Evolutionary conservation across 1,140 invertebrate species (phyloP).

Genomic region (Reticulitermes speratus): DNA sequence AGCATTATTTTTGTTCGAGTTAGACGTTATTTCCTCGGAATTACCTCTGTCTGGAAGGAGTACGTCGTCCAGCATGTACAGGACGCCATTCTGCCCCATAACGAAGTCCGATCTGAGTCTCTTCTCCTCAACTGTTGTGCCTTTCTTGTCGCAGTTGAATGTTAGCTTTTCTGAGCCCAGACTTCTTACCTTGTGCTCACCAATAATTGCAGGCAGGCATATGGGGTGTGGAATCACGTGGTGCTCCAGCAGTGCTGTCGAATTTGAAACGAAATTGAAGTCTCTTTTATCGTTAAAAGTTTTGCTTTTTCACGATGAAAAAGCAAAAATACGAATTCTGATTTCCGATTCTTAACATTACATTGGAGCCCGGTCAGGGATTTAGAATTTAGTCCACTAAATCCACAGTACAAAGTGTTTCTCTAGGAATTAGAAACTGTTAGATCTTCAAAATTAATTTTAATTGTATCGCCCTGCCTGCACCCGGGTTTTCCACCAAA

Average conservation of each 20-base stretch:
- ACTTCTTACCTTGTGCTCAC: constrained; percentile 47
- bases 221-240: constrained; percentile 52
- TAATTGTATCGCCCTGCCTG: too few relatives aligned
- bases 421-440: too few relatives aligned
- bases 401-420: too few relatives aligned
- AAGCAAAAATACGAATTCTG: too few relatives aligned
- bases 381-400: too few relatives aligned
- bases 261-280: not conserved
- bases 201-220: constrained; percentile 50
- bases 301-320: too few relatives aligned
- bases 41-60: constrained; percentile 50
- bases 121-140: constrained; percentile 44
- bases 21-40: not conserved
- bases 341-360: too few relatives aligned
- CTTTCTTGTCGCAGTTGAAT: constrained; percentile 47
- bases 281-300: too few relatives aligned
- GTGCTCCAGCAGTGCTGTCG: constrained; percentile 48
- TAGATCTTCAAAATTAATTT: too few relatives aligned
- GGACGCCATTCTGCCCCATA: constrained; percentile 49
- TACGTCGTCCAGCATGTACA: constrained; percentile 50
- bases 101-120: constrained; percentile 44
- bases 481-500: too few relatives aligned
- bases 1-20: not conserved
- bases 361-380: too few relatives aligned
- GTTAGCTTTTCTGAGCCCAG: constrained; percentile 42